Evolutionary conservation across 2,797 vertebrate genomes (phyloP).

Genomic region (Anguilla marmorata): DNA sequence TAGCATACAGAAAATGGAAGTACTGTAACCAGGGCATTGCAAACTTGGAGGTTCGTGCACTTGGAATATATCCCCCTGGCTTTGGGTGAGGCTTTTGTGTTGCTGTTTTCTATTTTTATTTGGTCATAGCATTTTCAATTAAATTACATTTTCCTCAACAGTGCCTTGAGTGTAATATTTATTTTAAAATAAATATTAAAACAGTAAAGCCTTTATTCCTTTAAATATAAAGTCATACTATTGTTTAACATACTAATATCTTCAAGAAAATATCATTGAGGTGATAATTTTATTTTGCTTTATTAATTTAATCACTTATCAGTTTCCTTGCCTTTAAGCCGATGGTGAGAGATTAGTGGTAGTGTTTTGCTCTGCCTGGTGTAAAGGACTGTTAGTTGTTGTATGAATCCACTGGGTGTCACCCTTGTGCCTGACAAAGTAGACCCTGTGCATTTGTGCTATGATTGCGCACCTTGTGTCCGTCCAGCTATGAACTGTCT

Average conservation of each 20-base stretch:
- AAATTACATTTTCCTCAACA: constrained; percentile 94
- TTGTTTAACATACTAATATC: neutral
- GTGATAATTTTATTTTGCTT: neutral
- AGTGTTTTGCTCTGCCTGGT: neutral
- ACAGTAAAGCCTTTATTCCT: neutral
- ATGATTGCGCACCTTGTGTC: constrained; percentile 16
- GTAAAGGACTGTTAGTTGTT: neutral
- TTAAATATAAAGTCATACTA: neutral
- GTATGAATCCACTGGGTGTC: constrained; percentile 50
- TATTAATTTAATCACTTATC: neutral
- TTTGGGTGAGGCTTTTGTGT: constrained; percentile 93
- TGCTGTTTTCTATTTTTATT: constrained; percentile 81
- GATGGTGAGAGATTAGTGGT: neutral
- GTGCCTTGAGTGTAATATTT: constrained; percentile 71
- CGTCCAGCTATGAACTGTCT: neutral
- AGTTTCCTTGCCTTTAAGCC: neutral
- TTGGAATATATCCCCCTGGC: constrained; percentile 93
- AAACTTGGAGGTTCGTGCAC: constrained; percentile 94
- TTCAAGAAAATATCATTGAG: neutral
- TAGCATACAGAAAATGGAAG: constrained; percentile 66
- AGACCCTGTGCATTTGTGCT: neutral
- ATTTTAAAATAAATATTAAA: neutral
- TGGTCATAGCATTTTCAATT: constrained; percentile 99
- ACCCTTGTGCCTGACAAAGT: neutral
- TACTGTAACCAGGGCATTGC: constrained; percentile 93